Conservation (phyloP, 2,113 vertebrate genomes). For the Cairina moschata region DNA sequence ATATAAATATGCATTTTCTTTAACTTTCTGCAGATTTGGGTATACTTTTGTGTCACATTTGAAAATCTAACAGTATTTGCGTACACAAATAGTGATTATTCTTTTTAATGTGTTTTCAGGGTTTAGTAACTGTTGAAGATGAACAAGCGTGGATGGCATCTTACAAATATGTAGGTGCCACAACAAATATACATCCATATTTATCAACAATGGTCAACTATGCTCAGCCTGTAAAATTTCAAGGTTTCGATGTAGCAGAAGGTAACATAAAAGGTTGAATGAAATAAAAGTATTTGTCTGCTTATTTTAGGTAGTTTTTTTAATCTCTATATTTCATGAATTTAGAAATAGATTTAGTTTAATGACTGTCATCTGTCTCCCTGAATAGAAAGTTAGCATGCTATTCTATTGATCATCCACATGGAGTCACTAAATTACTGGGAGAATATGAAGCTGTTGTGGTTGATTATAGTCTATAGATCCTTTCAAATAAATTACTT, state of each 20-base stretch:
- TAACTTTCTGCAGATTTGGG: constrained; percentile 1
- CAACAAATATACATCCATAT: constrained; percentile 97
- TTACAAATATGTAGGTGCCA: constrained; percentile 97
- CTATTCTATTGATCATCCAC: constrained; percentile 66
- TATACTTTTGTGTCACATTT: not conserved
- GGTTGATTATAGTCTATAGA: not conserved
- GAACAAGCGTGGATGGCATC: constrained; percentile 96
- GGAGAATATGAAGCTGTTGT: not conserved
- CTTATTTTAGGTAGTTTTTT: constrained; percentile 51
- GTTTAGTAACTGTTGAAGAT: constrained; percentile 87
- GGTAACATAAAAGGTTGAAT: constrained; percentile 82
- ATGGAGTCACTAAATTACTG: constrained; percentile 69
- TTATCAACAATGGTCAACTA: constrained; percentile 99
- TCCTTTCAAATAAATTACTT: not conserved
- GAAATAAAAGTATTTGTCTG: constrained; percentile 51
- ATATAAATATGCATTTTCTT: constrained; percentile 2
- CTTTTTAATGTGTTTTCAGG: constrained; percentile 77
- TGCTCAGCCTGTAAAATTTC: constrained; percentile 98
- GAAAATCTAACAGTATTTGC: not conserved
- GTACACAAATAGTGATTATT: not conserved
- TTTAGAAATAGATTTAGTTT: not conserved
- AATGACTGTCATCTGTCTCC: not conserved
- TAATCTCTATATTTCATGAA: not conserved
- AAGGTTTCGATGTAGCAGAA: constrained; percentile 95
- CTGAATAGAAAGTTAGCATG: not conserved